Base-by-base conservation (phyloP, 2,113 vertebrate species). In the Neotoma lepida region DNA sequence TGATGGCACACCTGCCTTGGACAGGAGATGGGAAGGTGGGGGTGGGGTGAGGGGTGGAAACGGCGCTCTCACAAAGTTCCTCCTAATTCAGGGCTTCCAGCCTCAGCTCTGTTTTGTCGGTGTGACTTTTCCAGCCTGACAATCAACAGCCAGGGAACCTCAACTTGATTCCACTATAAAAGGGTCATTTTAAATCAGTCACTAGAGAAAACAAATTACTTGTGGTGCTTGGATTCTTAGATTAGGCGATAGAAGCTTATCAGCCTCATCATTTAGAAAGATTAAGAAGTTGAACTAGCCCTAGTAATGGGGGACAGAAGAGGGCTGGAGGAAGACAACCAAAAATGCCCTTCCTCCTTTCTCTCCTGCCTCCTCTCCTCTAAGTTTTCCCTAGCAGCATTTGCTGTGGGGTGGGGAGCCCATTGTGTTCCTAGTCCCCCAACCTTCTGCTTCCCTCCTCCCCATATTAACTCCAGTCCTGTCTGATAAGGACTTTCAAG, bases 141-240 rank as follows among this genome's bases (percentile, higher is more conserved):
- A 86, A 44, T 46, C 0, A 2, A 84, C 35, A 94, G 82, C 78
- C 13, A 49, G 35, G 28, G 78, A 54, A 63, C 86, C 44, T 91
- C 93, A 93, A 92, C 49, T 95, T 87, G 80, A 96, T 80, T 91
- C n/a, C 33, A 70, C 0, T 87, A 39, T 51, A 18, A 95, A 93
- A 93, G 39, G 70, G 44, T 91, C 49, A 95, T 89, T 93, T 89
- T 41, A 86, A 92, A 88, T 91, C 56, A 58, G 44, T 71, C 12
- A 84, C 84, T 91, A 74, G 64, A 91, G 84, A 95, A 39, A 44
- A 30, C 39, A 51, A 44, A 63, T 78, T 71, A 70, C 9, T 4
- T 28, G 6, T 82, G 56, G 35, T 89, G 44, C 71, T 91, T 86
- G 81, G 86, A 88, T 68, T 96, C 30, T 78, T 30, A 92, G 18